Evolutionary conservation across 2,888 invertebrate species (phyloP), one percentile per base, ranked within the genome.

Genomic region (Marasmarcha lunaedactyla): DNA sequence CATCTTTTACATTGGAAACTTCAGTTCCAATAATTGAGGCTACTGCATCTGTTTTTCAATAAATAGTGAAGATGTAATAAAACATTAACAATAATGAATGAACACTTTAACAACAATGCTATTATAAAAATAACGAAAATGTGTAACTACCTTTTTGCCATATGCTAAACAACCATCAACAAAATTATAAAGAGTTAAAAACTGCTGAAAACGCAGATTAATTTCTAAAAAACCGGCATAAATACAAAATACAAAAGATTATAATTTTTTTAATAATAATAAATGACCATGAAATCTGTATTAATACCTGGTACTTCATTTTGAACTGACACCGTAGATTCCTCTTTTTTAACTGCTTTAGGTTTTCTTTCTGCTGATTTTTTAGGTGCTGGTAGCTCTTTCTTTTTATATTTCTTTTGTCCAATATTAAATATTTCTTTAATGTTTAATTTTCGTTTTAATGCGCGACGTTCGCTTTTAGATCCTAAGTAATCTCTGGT

Each of bases 391-490:
- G 54, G 46, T 15, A 50, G 39, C 7, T 54, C 59, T 10, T 51
- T 54, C 25, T 60, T 60, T 44, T 63, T 66, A 10, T 53, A 48
- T 44, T 64, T 78, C 51, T 85, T 85, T 44, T 85, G 85, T 15
- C 86, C 85, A 38, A 85, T 85, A 49, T 85, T 85, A 55, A 90
- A 90, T 49, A 91, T 77, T 49, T 88, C 88, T 52, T 88, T 88
- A 1, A 90, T 89, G 46, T 89, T 89, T 27, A 90, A 67, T 54
- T 90, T 90, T 3, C 90, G 71, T 63, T 90, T 91, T 59, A 86
- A 88, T 55, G 89, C 89, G 3, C 90, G 79, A 1, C 90, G 76
- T 54, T 91, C 90, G 55, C 89, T 89, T 62, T 91, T 91, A 0
- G 89, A 87, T 5, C 81, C 71, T 45, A 84, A 51, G 46, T 84